Evolutionary conservation across 2,888 invertebrate genomes (phyloP).

Genomic region (Troides helena): DNA sequence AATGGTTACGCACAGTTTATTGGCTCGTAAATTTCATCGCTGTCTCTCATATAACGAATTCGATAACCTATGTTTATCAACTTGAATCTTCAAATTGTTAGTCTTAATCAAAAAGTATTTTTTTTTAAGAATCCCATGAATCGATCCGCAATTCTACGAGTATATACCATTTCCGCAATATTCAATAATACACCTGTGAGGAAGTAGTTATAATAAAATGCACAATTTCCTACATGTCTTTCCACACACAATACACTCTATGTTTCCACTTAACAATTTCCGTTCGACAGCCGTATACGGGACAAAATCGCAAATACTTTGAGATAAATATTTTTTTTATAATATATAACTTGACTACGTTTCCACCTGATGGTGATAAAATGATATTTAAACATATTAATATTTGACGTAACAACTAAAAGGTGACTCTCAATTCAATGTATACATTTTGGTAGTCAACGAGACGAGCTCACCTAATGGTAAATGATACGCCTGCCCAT

Average conservation of each 20-base stretch:
- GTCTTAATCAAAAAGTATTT: neutral
- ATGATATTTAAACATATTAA: too few species aligned
- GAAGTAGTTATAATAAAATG: neutral
- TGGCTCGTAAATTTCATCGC: slow-evolving; percentile 1
- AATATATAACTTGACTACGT: too few species aligned
- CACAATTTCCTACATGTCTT: neutral
- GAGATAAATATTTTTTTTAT: too few species aligned
- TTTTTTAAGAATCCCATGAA: neutral
- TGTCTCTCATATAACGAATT: neutral
- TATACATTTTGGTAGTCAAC: too few species aligned
- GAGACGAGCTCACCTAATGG: too few species aligned
- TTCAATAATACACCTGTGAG: neutral
- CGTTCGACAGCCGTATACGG: too few species aligned
- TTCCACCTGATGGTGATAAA: too few species aligned
- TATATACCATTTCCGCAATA: neutral
- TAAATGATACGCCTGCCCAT: too few species aligned
- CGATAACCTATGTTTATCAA: neutral
- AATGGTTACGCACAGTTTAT: slow-evolving; percentile 11
- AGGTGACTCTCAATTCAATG: too few species aligned
- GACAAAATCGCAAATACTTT: too few species aligned
- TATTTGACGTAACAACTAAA: too few species aligned
- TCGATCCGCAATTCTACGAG: neutral
- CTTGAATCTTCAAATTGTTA: too few species aligned
- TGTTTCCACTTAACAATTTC: neutral
- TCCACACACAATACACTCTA: neutral